Percentiles rank a stretch among this genome's conserved stretches.
These are phyloP conservation scores for Eidolon helvum DNA, from an alignment of 2,113 vertebrate species.

Conservation along the genomic window DNA sequence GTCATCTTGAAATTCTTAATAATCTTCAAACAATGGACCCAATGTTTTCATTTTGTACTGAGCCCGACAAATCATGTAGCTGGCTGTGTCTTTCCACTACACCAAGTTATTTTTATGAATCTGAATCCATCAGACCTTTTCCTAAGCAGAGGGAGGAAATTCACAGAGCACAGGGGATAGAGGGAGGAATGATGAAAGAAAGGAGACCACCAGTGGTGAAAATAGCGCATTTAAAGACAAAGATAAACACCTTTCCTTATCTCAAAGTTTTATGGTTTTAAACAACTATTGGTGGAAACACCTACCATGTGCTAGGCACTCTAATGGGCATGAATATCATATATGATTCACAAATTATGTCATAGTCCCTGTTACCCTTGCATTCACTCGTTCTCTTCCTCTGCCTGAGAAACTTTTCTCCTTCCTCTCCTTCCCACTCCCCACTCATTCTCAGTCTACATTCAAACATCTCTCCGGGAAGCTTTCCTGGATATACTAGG, in stretches of 20 bases:
- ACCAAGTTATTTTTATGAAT: neutral
- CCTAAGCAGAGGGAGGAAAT: neutral
- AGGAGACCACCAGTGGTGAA: neutral
- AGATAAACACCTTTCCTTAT: neutral
- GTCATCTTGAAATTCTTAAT: neutral
- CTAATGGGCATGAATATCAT: neutral
- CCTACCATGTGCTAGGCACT: neutral
- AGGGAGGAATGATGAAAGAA: neutral
- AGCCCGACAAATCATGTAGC: neutral
- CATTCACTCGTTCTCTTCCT: neutral
- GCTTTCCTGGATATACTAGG: neutral
- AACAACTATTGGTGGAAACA: neutral
- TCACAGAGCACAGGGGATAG: neutral
- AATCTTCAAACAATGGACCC: neutral
- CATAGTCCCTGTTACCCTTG: neutral
- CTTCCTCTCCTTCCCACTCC: neutral
- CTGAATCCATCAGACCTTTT: neutral
- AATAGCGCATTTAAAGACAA: neutral
- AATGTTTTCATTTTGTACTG: neutral
- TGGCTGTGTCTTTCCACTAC: neutral
- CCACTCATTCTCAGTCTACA: neutral
- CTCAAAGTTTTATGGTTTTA: neutral
- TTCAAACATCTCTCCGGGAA: neutral
- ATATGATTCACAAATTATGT: neutral
- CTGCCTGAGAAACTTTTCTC: neutral